Base-by-base conservation (phyloP, 2,113 vertebrate species). In the Sinocyclocheilus anshuiensis region DNA sequence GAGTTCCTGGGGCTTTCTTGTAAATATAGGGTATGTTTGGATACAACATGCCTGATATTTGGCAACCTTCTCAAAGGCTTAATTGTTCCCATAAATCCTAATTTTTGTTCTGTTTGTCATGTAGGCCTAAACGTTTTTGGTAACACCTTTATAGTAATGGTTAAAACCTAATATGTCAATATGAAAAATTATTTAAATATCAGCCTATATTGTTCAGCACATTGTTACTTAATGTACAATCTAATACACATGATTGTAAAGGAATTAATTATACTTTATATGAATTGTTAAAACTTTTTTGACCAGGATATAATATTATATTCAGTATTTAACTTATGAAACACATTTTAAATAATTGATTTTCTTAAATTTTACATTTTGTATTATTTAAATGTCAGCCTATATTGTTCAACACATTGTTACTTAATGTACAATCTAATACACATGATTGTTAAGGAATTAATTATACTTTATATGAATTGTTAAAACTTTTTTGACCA, bases 281-380 rank as follows among this genome's bases (percentile, higher is more conserved):
- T 26, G 4, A 26, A 24, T 65, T 61, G 59, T 61, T 26, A 63
- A n/a, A 63, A 24, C 1, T 0, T 63, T 63, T 63, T 65, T 24
- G 61, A 65, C 22, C 61, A 26, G n/a, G 11, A 57, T 57, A 57
- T 6, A 0, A 57, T 57, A 57, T 57, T 57, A 9, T 59, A 59
- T 59, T 59, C 20, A 22, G 20, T 22, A 65, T 24, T 69, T 29
- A 71, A 71, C 12, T 36, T 33, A 18, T 3, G 29, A 36, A 71
- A 29, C 29, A 36, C 29, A 20, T 69, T 33, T 36, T 18, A 71
- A 71, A 29, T 13, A 22, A 59, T 4, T 8, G 6, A 26, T 15
- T 84, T 76, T 45, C 42, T 22, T 29, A 65, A 9, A 77, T n/a
- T 33, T 45, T 55, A 8, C 12, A 12, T 67, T 24, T 91, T n/a